phyloP scores from a whole-genome alignment of 2,113 vertebrate species.

The Tichodroma muraria region DNA sequence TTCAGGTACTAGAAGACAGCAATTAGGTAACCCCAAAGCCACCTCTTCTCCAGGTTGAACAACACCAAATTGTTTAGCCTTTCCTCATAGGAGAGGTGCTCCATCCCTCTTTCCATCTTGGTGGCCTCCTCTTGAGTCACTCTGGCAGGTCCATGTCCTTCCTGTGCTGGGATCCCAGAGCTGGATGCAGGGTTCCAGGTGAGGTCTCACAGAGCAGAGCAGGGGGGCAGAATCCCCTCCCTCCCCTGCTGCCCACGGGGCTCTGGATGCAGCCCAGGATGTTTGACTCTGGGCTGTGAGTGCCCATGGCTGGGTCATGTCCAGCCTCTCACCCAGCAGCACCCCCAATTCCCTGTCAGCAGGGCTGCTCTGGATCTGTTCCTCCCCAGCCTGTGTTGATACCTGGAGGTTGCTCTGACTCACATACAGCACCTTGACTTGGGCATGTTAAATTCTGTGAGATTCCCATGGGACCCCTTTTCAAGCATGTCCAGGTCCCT shows the following conservation, averaged over 20 bases:
- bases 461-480: neutral
- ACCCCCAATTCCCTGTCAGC: neutral
- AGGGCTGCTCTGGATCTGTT: neutral
- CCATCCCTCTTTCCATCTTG: neutral
- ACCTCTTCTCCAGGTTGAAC: neutral
- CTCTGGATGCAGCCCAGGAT: neutral
- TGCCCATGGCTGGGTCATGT: neutral
- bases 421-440: neutral
- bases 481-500: neutral
- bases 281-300: neutral
- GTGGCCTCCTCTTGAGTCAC: neutral
- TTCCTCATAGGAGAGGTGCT: neutral
- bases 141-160: neutral
- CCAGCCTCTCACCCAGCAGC: neutral
- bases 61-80: neutral
- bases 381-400: neutral
- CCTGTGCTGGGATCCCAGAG: neutral
- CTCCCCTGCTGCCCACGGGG: rapidly evolving
- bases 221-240: neutral
- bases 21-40: neutral
- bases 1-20: neutral
- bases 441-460: neutral
- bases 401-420: no score
- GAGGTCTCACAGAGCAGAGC: neutral
- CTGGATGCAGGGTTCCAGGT: neutral